Percentiles rank a stretch among this genome's conserved stretches.
These are phyloP conservation scores for Tolypeutes matacus DNA, from an alignment of 2,797 vertebrate genomes.

Conservation along the genomic window DNA sequence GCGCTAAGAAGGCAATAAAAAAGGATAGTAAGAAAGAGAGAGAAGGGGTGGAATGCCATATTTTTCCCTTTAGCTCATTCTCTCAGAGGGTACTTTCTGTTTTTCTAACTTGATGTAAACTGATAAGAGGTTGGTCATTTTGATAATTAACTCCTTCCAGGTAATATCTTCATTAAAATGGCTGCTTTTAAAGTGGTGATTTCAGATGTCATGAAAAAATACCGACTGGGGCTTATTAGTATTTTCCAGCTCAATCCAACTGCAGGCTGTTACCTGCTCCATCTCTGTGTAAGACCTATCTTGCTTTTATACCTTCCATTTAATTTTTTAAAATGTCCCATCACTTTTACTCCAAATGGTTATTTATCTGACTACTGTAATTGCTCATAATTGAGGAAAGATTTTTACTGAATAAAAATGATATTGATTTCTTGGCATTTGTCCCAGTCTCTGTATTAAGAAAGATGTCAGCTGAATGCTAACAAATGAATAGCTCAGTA, in stretches of 20 bases:
- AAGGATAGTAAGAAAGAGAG: fast-evolving
- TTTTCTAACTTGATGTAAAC: background rate
- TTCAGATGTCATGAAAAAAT: background rate
- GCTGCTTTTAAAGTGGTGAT: background rate
- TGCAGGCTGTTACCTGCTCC: background rate
- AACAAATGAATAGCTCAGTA: background rate
- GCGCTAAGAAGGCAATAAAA: background rate
- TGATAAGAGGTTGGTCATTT: background rate
- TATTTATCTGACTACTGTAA: background rate
- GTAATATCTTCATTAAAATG: background rate
- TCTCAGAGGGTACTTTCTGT: background rate
- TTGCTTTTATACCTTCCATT: background rate
- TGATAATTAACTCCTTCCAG: background rate
- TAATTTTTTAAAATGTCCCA: background rate
- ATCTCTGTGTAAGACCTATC: background rate
- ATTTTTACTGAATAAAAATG: background rate
- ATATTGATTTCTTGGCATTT: background rate
- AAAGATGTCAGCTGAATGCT: background rate
- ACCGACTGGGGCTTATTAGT: too few relatives aligned
- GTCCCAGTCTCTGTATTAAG: background rate
- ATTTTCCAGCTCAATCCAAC: background rate
- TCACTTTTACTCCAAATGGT: background rate
- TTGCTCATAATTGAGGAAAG: background rate
- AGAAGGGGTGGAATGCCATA: fast-evolving
- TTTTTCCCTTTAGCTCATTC: background rate